A percentile compares a stretch with the other conserved stretches of the same genome.
phyloP scores from a whole-genome alignment of 2,888 invertebrate genomes.

The Lycocerus yunnanus region DNA sequence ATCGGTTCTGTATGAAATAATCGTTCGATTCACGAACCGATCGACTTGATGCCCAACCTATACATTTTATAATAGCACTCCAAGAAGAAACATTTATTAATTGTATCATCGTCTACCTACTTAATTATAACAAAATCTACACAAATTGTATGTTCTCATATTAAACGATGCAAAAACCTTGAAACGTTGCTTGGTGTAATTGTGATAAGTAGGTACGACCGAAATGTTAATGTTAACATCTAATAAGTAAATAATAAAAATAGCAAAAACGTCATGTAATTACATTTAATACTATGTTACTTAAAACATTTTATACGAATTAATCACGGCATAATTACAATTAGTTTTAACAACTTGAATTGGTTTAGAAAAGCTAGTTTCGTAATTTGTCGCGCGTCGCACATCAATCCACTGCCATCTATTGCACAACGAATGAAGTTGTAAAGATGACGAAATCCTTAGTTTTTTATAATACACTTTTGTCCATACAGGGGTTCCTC shows the following conservation, averaged over 20 bases:
- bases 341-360: not conserved
- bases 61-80: conserved; percentile 36
- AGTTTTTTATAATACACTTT: no score
- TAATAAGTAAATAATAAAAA: not conserved
- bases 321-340: not conserved
- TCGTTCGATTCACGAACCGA: conserved; percentile 38
- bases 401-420: not conserved
- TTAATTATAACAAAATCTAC: not conserved
- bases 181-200: not conserved
- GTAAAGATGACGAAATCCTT: no score
- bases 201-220: not conserved
- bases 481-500: no score
- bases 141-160: not conserved
- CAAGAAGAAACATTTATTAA: conserved; percentile 7
- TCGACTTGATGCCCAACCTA: conserved; percentile 36
- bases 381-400: not conserved
- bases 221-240: not conserved
- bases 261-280: not conserved
- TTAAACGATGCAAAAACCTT: not conserved
- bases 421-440: no score
- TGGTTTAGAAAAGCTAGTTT: not conserved
- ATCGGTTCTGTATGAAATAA: conserved; percentile 17
- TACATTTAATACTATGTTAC: not conserved
- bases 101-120: not conserved
- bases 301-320: not conserved